Percentiles rank a stretch among this genome's conserved stretches.
Evolutionary conservation across 2,888 invertebrate species (phyloP).

Genomic region (Eretmocerus hayati): DNA sequence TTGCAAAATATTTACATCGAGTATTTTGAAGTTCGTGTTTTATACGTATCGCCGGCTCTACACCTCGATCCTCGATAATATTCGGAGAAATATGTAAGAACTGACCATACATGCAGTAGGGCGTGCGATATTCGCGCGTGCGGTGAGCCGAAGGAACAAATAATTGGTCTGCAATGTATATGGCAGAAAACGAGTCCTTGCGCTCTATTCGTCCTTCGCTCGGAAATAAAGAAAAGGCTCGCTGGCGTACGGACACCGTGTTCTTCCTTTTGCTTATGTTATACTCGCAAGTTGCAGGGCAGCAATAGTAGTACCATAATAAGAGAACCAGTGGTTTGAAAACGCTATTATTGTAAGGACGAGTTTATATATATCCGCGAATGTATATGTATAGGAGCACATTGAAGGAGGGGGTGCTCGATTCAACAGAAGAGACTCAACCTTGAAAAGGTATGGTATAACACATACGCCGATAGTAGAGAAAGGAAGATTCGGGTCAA

Average conservation of each 20-base stretch:
- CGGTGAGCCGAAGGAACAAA: neutral
- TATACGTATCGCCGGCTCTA: too few relatives aligned
- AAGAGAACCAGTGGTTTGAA: constrained; percentile 10
- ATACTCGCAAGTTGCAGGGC: too few relatives aligned
- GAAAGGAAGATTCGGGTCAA: constrained; percentile 1
- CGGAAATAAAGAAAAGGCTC: constrained; percentile 1
- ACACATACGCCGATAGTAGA: too few relatives aligned
- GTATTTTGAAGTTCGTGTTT: too few relatives aligned
- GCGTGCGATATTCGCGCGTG: too few relatives aligned
- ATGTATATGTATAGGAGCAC: too few relatives aligned
- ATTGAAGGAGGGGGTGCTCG: neutral
- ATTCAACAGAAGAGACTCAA: neutral
- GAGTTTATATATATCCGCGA: neutral
- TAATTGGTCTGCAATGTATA: neutral
- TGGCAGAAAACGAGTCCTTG: too few relatives aligned
- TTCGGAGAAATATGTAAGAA: too few relatives aligned
- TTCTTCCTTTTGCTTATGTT: neutral
- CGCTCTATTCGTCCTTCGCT: neutral
- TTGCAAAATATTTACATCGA: too few relatives aligned
- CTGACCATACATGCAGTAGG: too few relatives aligned
- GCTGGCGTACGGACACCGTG: neutral
- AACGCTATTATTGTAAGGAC: neutral
- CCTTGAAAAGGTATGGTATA: constrained; percentile 2
- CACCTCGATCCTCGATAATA: too few relatives aligned
- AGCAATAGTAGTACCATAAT: constrained; percentile 3